Evolutionary conservation across 2,888 invertebrate genomes (phyloP), one percentile per base, ranked within the genome.

Genomic region (Metellina segmentata): DNA sequence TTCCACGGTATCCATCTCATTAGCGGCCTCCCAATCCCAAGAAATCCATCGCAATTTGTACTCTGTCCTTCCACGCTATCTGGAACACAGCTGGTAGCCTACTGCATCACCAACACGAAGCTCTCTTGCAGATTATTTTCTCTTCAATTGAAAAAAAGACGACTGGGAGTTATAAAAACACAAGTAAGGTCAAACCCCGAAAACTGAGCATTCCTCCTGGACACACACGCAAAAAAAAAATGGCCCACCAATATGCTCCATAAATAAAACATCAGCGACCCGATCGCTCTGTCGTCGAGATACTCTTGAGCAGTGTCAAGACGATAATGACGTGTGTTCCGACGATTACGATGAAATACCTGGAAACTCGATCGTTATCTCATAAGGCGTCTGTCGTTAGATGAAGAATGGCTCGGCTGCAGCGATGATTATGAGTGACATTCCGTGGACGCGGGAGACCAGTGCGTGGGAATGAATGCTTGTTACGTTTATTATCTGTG

Each of bases 291-390:
- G 53, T 90, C 89, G 72, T 53, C 72, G 79, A 89, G 82, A 71
- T 89, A 82, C 78, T 90, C 85, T 85, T 85, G 71, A 49, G 49
- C n/a, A 34, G 48, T 72, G 79, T 48, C 77, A 78, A 79, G 4
- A 85, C 48, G 89, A 90, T 90, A 83, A 83, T 83, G 70, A 71
- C 79, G 87, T 79, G 51, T 83, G 34, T 71, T 87, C 53, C 34
- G 81, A 79, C 71, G 87, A 87, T 87, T 87, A 71, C 69, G 20
- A n/a, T 70, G 79, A 85, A 82, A 70, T 85, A 85, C 85, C 85
- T 85, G 85, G 77, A 85, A 85, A 77, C 70, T 70, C 51, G 69
- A 85, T 85, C 61, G 48, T 61, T 77, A 85, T 85, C 85, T 70
- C 71, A 51, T 16, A n/a, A 49, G 7, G 72, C 9, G 49, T 82